Evolutionary conservation across 2,113 vertebrate genomes (phyloP), one percentile per base, ranked within the genome.

Genomic region (Pelobates fuscus): DNA sequence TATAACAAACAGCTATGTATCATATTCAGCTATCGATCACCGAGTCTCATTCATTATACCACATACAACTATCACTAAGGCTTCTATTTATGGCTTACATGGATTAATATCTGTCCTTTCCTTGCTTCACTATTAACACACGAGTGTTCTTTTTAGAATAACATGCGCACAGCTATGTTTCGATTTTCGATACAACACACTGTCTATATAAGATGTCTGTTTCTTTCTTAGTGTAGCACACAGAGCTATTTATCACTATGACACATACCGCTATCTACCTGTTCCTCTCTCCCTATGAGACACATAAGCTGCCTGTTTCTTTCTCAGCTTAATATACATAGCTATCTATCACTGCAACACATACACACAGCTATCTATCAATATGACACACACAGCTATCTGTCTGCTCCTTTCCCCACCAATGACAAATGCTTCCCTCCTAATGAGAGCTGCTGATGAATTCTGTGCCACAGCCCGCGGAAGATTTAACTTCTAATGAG

Each of bases 401-500:
- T 52, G 73, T 68, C 57, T 41, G 55, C 41, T 30, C n/a, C 26
- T 46, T 64, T 52, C 64, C 55, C 73, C 52, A 52, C 37, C 8
- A 8, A 29, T 76, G 73, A 77, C 68, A 54, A 77, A 77, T 77
- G 73, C 27, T 49, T 32, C 54, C 55, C 26, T 61, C 43, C 55
- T 77, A 77, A 77, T 77, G 73, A 77, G 73, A 26, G 41, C 73
- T 68, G 65, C 55, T 77, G 73, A 67, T 77, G 73, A 77, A 68
- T 77, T 68, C 73, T 30, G 64, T 32, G 41, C 73, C 52, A 64
- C 65, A 77, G 73, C 73, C 73, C 64, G 54, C 67, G 57, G 73
- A 77, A 77, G 73, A 77, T 77, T 77, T 77, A 75, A 77, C 73
- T 77, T 77, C 64, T 77, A 77, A 77, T 77, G 73, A 77, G 73